Base-by-base conservation (phyloP, 2,797 vertebrate species). In the Lateolabrax maculatus region DNA sequence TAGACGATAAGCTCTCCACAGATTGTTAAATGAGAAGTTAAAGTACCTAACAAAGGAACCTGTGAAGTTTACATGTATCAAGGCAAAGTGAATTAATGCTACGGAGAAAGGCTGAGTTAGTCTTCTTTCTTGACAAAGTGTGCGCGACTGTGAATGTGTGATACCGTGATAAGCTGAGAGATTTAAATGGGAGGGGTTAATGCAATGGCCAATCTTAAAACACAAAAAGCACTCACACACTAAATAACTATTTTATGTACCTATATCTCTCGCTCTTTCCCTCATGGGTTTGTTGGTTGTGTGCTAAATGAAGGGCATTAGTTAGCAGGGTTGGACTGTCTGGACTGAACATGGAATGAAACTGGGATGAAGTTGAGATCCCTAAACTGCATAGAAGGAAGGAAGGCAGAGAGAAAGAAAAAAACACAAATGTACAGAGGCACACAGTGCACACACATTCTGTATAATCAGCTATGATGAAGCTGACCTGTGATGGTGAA, bases 21-120 rank as follows among this genome's bases (percentile, higher is more conserved):
- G 79, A 81, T 39, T 78, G 85, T 87, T 91, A 84, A 90, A 91
- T 80, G 84, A 87, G 66, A 87, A 85, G 62, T 76, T 84, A 74
- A 84, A 86, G 87, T 71, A 86, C 64, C 70, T 67, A 83, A 85
- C 85, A 89, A 83, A 90, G 71, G 60, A 78, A 83, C 9, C 25
- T 39, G 43, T 71, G 81, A 73, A 41, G 89, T 79, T 79, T 65
- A 69, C 44, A 87, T 92, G 84, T 67, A 89, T 89, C 87, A 84
- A 70, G 63, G 49, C 73, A 75, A 74, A 77, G 73, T 62, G 58
- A 80, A 92, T 91, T 87, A 88, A 87, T 85, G 78, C 79, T 76
- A 25, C 49, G 58, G 71, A 89, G 77, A 90, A 41, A 71, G 77
- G 75, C 64, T 78, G 79, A 81, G 66, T 75, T 78, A 56, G 77